Evolutionary conservation across 2,113 vertebrate species (phyloP), one percentile per base, ranked within the genome.

Genomic region (Ifrita kowaldi): DNA sequence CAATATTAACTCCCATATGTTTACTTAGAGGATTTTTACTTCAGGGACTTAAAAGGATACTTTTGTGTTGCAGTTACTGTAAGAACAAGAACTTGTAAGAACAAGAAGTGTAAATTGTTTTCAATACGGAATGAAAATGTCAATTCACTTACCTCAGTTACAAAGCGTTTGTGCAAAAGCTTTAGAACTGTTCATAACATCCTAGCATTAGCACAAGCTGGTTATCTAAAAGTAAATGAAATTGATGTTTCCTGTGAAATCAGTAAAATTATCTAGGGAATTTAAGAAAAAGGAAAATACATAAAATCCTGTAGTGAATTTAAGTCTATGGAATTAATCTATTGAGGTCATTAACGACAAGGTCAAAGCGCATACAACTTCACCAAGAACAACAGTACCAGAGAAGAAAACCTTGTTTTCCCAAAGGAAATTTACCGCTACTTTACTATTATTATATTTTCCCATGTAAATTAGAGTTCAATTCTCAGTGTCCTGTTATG

Each of bases 211-310:
- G 71, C 39, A 73, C 32, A 83, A 62, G 39, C 56, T 60, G 28
- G 12, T 69, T 90, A 90, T 84, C 64, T 75, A 74, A 92, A 92
- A 60, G 52, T 67, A 90, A 88, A 93, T 59, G 1, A 89, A 84
- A 93, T 86, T 67, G 77, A 85, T 78, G 42, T 78, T 96, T 93
- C 79, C 64, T 32, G 37, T 84, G 55, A 92, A 56, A 90, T 80
- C 63, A 80, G 41, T 39, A 70, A 88, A 94, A 90, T 70, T 84
- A 88, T 41, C 63, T 70, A 22, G 20, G 8, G 15, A 93, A 52
- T 88, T 76, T 33, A 88, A 80, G n/a, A n/a, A 87, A 76, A 93
- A 88, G 57, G 35, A 83, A 96, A 96, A 91, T 26, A 93, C 6
- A 71, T 60, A 50, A 73, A 83, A 76, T 46, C 47, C 64, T 93